A percentile compares a stretch with the other conserved stretches of the same genome.
These are phyloP conservation scores for Trissolcus basalis DNA, from an alignment of 1,140 invertebrate species.

Conservation along the genomic window DNA sequence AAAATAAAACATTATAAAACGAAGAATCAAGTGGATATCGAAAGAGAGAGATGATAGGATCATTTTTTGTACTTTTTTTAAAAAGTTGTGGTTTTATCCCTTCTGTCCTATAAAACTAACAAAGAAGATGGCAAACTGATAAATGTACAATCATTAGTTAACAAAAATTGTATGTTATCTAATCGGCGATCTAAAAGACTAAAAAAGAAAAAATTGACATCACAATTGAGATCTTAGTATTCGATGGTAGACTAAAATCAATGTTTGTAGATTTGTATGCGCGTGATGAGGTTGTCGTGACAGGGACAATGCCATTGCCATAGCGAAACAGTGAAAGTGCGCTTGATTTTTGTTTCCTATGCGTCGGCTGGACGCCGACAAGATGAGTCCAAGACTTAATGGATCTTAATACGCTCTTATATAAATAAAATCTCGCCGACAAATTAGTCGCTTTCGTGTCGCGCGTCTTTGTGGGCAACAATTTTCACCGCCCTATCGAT, in stretches of 20 bases:
- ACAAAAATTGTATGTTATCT: too few relatives aligned
- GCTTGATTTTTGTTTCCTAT: slow-evolving; percentile 68
- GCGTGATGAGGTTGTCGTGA: slow-evolving; percentile 59
- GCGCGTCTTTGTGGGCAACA: too few relatives aligned
- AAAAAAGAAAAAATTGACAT: too few relatives aligned
- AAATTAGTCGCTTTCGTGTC: slow-evolving; percentile 31
- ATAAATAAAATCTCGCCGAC: slow-evolving; percentile 31
- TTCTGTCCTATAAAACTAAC: too few relatives aligned
- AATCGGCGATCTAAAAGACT: too few relatives aligned
- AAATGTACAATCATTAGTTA: too few relatives aligned
- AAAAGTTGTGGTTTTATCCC: too few relatives aligned
- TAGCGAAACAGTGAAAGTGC: slow-evolving; percentile 75
- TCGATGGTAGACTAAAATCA: slow-evolving; percentile 11
- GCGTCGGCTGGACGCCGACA: slow-evolving; percentile 49
- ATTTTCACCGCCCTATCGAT: too few relatives aligned
- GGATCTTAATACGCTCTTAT: slow-evolving; percentile 32
- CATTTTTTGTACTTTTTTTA: too few relatives aligned
- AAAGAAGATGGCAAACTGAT: too few relatives aligned
- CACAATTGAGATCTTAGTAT: neutral
- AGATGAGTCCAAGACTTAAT: slow-evolving; percentile 31
- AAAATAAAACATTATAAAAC: neutral
- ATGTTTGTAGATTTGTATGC: slow-evolving; percentile 63
- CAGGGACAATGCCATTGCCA: slow-evolving; percentile 75
- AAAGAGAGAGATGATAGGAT: too few relatives aligned
- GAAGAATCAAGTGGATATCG: too few relatives aligned